phyloP scores from a whole-genome alignment of 2,888 invertebrate species.

The Pammene fasciana region DNA sequence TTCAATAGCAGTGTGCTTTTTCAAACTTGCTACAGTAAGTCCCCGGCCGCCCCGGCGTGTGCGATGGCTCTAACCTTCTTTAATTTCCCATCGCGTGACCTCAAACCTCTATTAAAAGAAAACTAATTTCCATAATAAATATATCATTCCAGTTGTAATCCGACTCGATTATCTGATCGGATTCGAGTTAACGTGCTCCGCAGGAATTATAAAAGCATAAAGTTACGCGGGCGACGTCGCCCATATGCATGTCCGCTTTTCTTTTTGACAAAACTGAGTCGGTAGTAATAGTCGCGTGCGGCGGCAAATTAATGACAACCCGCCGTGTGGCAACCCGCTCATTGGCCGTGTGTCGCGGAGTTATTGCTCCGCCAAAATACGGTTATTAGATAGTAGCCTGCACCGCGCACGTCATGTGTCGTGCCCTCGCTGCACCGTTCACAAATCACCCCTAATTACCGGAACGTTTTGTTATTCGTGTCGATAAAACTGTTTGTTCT shows the following conservation, averaged over 20 bases:
- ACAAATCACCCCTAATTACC: constrained; percentile 75
- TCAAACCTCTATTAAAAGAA: constrained; percentile 75
- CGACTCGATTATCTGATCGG: constrained; percentile 73
- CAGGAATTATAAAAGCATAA: constrained; percentile 79
- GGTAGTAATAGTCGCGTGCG: constrained; percentile 78
- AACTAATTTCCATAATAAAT: constrained; percentile 80
- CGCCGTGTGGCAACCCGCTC: constrained; percentile 77
- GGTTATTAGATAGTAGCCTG: constrained; percentile 73
- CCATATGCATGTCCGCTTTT: constrained; percentile 73
- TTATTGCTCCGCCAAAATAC: constrained; percentile 69
- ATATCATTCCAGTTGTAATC: constrained; percentile 66
- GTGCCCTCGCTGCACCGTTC: constrained; percentile 67
- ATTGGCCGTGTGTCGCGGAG: constrained; percentile 68
- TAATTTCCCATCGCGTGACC: constrained; percentile 74
- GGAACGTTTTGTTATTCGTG: constrained; percentile 59
- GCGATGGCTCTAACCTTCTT: constrained; percentile 59
- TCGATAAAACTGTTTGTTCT: constrained; percentile 46
- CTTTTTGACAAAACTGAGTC: constrained; percentile 73
- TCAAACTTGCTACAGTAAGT: not conserved
- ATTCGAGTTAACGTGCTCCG: constrained; percentile 77
- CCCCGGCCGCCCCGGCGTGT: no score
- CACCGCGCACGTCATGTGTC: constrained; percentile 74
- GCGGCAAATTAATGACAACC: constrained; percentile 77
- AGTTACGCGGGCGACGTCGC: constrained; percentile 74
- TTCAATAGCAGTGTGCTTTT: not conserved